phyloP scores from a whole-genome alignment of 2,888 invertebrate species.

The Netelia virgata region DNA sequence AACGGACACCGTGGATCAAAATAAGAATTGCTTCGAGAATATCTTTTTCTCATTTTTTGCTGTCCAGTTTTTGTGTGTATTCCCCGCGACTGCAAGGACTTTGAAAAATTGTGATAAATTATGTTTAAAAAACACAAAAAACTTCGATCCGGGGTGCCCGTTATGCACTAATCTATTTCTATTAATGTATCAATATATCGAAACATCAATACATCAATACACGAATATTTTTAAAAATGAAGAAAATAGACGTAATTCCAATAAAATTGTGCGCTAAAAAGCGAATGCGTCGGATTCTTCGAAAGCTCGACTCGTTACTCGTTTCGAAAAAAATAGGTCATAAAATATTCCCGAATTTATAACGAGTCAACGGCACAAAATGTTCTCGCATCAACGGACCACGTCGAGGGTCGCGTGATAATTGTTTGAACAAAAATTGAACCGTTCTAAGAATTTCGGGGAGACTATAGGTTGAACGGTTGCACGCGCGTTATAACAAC shows the following conservation, averaged over 20 bases:
- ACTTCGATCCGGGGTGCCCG: too few species aligned
- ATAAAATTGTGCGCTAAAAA: conserved; percentile 7
- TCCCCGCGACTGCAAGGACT: too few species aligned
- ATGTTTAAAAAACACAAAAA: too few species aligned
- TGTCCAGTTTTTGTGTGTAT: too few species aligned
- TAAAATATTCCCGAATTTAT: neutral
- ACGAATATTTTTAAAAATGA: neutral
- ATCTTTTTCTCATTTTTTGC: too few species aligned
- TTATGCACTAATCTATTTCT: too few species aligned
- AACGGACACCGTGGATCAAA: too few species aligned
- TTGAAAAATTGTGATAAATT: too few species aligned
- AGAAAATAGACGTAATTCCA: neutral
- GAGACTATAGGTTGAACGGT: conserved; percentile 10
- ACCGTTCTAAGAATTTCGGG: conserved; percentile 12
- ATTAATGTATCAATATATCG: conserved; percentile 17
- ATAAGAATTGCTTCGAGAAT: too few species aligned
- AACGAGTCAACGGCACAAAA: neutral
- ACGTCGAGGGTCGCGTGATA: neutral
- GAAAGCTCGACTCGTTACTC: neutral
- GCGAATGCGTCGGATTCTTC: neutral
- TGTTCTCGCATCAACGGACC: neutral
- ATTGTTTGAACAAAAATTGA: neutral
- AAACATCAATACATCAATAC: conserved; percentile 10
- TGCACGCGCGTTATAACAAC: conserved; percentile 21
- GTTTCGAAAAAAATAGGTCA: neutral